These are phyloP conservation scores for Drosophila fuyamai DNA, from an alignment of 1,140 invertebrate genomes.

Conservation along the genomic window DNA sequence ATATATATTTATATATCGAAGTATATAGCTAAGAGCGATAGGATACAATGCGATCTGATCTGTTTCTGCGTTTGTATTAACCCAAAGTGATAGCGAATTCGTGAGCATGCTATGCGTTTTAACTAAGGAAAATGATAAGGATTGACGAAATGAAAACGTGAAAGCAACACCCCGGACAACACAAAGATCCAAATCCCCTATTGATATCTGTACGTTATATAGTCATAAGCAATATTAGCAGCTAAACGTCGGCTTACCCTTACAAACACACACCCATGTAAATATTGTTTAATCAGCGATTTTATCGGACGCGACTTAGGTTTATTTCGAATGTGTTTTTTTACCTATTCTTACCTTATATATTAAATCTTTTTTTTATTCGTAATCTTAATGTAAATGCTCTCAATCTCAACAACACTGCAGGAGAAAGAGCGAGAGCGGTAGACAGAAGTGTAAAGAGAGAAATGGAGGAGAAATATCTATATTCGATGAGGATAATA, in stretches of 20 bases:
- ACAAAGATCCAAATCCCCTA: constrained; percentile 72
- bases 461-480: constrained; percentile 9
- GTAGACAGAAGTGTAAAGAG: constrained; percentile 23
- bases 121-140: constrained; percentile 38
- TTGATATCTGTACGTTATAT: constrained; percentile 79
- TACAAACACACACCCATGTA: constrained; percentile 53
- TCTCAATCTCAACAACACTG: constrained; percentile 4
- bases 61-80: constrained; percentile 43
- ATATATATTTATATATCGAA: constrained; percentile 21
- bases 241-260: constrained; percentile 54
- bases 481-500: constrained; percentile 34
- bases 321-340: constrained; percentile 55
- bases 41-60: constrained; percentile 10
- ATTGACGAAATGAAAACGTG: constrained; percentile 4
- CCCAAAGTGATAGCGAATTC: constrained; percentile 74
- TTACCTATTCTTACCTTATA: constrained; percentile 39
- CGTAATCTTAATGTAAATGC: constrained; percentile 15
- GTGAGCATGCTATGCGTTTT: constrained; percentile 68
- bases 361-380: constrained; percentile 23
- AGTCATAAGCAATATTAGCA: constrained; percentile 82
- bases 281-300: constrained; percentile 73
- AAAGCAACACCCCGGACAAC: constrained; percentile 14
- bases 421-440: constrained; percentile 30
- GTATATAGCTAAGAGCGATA: constrained; percentile 27
- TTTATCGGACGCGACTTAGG: constrained; percentile 63